Evolutionary conservation across 2,797 vertebrate species (phyloP), one percentile per base, ranked within the genome.

Genomic region (Petrocephalus sullivani): DNA sequence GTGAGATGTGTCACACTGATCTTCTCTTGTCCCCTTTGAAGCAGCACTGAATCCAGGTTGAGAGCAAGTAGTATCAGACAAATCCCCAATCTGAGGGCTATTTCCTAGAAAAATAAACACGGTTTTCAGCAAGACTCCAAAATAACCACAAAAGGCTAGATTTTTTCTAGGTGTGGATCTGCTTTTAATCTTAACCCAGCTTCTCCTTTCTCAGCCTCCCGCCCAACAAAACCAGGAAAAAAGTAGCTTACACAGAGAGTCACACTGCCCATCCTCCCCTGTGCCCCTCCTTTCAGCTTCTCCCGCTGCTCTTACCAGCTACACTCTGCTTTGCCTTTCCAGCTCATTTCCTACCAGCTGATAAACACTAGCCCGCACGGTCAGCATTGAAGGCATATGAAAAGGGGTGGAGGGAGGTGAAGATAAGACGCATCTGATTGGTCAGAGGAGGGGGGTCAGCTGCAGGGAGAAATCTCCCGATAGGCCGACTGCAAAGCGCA

Each of bases 381-480:
- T 87, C 86, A 87, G 89, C 89, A 78, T 7, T 56, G 87, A 41
- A 67, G 1, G 49, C 19, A 88, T 16, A 46, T 28, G 21, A 53
- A 19, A 33, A 67, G 54, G 53, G 75, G 75, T 21, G 51, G 87
- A 23, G 41, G 87, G 5, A 33, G 46, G 88, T 78, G 57, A n/a
- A 6, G 0, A 19, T 9, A 4, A 53, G 37, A 87, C 56, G 23
- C 16, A 71, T 58, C 71, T 87, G 90, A 96, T 95, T 96, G 95
- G 96, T 54, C 85, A 75, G 85, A 87, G 85, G 90, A 19, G 91
- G 19, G 49, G 12, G 57, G 58, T 60, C 46, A 92, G 91, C 90
- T 92, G 16, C 46, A 49, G 54, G 28, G 75, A 60, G 8, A 60
- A 16, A 21, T 41, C 37, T 12, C 37, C 88, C 16, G 58, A 89